Conservation (phyloP, 2,113 vertebrate species). For the Microtus oregoni region DNA sequence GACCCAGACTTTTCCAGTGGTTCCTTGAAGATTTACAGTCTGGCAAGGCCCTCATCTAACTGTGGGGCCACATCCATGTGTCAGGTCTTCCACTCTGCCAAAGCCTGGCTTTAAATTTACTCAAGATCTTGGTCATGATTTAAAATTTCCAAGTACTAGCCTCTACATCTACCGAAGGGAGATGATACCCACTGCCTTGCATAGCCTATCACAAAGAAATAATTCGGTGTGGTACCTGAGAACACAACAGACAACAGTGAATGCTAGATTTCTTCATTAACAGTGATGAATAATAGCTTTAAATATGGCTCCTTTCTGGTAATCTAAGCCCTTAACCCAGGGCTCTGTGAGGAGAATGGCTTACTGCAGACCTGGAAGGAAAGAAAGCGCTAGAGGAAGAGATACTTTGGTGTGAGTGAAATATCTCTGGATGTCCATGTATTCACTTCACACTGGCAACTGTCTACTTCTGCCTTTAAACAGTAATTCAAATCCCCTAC, state of each 20-base stretch:
- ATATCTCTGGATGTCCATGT: not conserved
- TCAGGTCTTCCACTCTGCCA: not conserved
- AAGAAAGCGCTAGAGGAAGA: not conserved
- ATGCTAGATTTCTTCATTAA: not conserved
- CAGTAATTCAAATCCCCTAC: conserved; percentile 68
- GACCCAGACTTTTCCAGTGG: not conserved
- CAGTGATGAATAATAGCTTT: not conserved
- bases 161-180: not conserved
- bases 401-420: not conserved
- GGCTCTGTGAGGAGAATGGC: not conserved
- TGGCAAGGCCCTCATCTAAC: not conserved
- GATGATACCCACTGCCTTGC: too few relatives aligned
- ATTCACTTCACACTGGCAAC: not conserved
- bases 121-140: not conserved
- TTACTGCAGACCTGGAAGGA: not conserved
- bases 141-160: not conserved
- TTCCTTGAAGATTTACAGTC: not conserved
- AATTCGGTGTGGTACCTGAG: too few relatives aligned
- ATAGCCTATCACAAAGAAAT: too few relatives aligned
- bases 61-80: not conserved
- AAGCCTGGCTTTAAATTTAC: not conserved
- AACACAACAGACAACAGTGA: too few relatives aligned
- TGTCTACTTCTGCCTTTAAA: conserved; percentile 64
- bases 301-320: not conserved
- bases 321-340: not conserved